Evolutionary conservation across 2,113 vertebrate species (phyloP).

Genomic region (Murina feae): DNA sequence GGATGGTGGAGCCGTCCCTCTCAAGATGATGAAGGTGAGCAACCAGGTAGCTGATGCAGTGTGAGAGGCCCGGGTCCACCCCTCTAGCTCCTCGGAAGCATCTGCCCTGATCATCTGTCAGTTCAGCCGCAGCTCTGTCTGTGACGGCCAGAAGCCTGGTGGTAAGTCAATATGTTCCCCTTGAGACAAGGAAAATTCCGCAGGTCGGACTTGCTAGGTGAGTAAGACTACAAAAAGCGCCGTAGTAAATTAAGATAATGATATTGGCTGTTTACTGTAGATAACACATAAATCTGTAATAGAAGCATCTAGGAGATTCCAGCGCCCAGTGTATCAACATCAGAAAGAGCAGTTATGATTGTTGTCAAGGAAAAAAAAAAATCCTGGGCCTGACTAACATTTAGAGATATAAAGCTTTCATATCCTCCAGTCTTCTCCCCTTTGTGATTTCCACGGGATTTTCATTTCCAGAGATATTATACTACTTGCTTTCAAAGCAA

Average conservation of each 20-base stretch:
- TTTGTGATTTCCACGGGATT: constrained; percentile 82
- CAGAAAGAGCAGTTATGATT: constrained; percentile 76
- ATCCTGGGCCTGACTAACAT: constrained; percentile 73
- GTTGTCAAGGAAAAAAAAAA: constrained; percentile 72
- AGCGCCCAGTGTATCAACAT: constrained; percentile 64
- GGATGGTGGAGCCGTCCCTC: background rate
- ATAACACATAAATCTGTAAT: constrained; percentile 73
- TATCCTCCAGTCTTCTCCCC: constrained; percentile 77
- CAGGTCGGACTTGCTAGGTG: constrained; percentile 53
- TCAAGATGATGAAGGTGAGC: background rate
- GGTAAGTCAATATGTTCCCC: constrained; percentile 62
- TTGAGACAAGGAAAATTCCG: constrained; percentile 57
- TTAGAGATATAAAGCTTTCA: constrained; percentile 79
- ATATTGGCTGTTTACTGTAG: constrained; percentile 70
- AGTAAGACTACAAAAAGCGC: constrained; percentile 37
- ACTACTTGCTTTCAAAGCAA: constrained; percentile 83
- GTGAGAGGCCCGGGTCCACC: background rate
- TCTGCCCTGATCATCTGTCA: constrained; percentile 43
- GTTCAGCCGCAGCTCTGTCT: constrained; percentile 36
- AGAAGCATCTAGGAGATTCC: constrained; percentile 73
- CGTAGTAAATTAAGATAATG: constrained; percentile 71
- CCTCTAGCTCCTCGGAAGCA: background rate
- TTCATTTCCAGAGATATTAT: constrained; percentile 83
- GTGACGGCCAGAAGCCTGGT: constrained; percentile 29
- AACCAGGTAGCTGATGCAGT: background rate